Conservation (phyloP, 2,797 vertebrate genomes). For the Aeoliscus strigatus region DNA sequence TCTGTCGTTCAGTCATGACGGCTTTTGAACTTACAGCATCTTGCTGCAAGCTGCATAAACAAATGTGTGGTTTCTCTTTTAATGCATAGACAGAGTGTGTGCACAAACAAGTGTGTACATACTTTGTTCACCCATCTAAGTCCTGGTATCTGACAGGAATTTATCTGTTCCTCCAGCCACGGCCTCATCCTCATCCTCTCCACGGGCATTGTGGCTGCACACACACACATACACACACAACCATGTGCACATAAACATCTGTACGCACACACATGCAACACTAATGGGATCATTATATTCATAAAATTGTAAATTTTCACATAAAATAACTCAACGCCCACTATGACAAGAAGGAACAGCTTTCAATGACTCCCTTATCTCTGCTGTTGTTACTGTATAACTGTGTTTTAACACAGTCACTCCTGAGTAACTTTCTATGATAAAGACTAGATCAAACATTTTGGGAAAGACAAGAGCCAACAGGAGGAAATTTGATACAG, state of each 20-base stretch:
- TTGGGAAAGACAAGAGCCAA: no score
- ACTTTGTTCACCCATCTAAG: constrained; percentile 96
- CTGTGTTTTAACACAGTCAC: no score
- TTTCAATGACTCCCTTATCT: no score
- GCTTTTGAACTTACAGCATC: neutral
- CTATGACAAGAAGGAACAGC: neutral
- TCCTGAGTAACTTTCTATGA: no score
- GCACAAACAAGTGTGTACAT: constrained; percentile 19
- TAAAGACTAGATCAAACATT: no score
- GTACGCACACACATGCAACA: neutral
- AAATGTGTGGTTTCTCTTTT: neutral
- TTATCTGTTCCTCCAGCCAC: constrained; percentile 96
- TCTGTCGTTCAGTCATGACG: neutral
- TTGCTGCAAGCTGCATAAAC: no score
- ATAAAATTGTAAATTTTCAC: no score
- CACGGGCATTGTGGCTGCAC: constrained; percentile 87
- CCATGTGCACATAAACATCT: neutral
- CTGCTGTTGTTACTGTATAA: no score
- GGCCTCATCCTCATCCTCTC: constrained; percentile 98
- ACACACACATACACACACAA: constrained; percentile 20
- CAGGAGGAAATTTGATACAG: neutral
- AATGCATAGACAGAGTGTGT: no score
- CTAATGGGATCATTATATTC: no score
- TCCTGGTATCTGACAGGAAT: constrained; percentile 89
- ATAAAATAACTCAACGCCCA: no score